phyloP scores from a whole-genome alignment of 2,797 vertebrate species.

The Helicolenus hilgendorfi region DNA sequence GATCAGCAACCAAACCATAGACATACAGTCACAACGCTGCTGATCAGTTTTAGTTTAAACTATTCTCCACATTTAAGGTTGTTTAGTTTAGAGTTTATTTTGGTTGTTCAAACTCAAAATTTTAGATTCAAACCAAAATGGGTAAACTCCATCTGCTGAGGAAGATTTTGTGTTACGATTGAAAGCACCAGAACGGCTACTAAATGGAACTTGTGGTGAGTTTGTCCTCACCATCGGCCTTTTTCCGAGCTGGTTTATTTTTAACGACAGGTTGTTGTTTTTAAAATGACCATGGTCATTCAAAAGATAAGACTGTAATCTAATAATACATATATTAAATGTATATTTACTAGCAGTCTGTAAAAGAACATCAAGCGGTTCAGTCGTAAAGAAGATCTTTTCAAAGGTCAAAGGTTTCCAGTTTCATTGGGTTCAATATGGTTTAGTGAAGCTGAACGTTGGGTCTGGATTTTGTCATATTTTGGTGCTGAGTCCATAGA shows the following conservation, averaged over 20 bases:
- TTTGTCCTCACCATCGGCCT: too few species aligned
- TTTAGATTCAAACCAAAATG: not conserved
- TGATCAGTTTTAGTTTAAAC: not conserved
- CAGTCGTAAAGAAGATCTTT: not conserved
- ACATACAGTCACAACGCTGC: not conserved
- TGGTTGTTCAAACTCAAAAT: not conserved
- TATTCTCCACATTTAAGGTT: not conserved
- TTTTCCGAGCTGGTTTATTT: too few species aligned
- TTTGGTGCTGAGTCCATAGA: not conserved
- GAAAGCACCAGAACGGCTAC: not conserved
- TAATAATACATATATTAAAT: not conserved
- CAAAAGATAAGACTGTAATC: not conserved
- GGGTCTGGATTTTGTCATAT: not conserved
- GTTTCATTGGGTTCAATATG: not conserved
- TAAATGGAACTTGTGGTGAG: not conserved
- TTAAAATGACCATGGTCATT: too few species aligned
- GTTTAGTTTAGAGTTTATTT: not conserved
- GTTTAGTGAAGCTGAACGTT: not conserved
- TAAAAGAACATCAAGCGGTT: not conserved
- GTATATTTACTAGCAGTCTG: not conserved
- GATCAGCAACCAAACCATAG: not conserved
- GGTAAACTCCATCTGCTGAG: not conserved
- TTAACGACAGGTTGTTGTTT: too few species aligned
- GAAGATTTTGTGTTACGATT: not conserved
- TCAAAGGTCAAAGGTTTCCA: not conserved